Evolutionary conservation across 2,797 vertebrate species (phyloP), one percentile per base, ranked within the genome.

Genomic region (Poeciliopsis presidionis): DNA sequence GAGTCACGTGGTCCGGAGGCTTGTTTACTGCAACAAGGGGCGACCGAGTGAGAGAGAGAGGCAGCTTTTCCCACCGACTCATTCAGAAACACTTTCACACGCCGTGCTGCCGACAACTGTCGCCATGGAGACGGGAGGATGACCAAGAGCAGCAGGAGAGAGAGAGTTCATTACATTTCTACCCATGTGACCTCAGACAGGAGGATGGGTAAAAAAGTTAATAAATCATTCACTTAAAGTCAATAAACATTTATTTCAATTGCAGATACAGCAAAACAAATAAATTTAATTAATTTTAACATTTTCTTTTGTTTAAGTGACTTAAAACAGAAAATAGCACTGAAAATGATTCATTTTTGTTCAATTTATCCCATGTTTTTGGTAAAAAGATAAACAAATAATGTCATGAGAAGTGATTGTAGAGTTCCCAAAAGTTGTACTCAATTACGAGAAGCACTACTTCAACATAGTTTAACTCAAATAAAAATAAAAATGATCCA

Each of bases 51-150:
- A 53, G 76, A 33, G 30, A 77, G 81, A 82, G 81, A 78, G 47
- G 63, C 76, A 59, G 80, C 55, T 79, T 90, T 92, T 91, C 89
- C 87, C 90, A 91, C 84, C 78, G 13, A 82, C 81, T 89, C 87
- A 90, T 91, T 91, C 89, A 93, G 85, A 86, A 80, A 78, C 33
- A 46, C 78, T 90, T 89, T 91, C 88, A 90, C 87, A 82, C 67
- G 61, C 75, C 16, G 18, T 7, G 71, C 77, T 84, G 84, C 61
- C 22, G 77, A 73, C 84, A 16, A 9, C 51, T 33, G 22, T 90
- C 39, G 3, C 89, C 86, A 88, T 89, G 88, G 89, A 74, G 72
- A 92, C 75, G 1, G n/a, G 22, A 33, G 33, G 61, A 53, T 0
- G 55, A 69, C 69, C 49, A 53, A 45, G 46, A 72, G 65, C 46